phyloP scores from a whole-genome alignment of 2,888 invertebrate genomes.

The Lasioglossum lativentre region DNA sequence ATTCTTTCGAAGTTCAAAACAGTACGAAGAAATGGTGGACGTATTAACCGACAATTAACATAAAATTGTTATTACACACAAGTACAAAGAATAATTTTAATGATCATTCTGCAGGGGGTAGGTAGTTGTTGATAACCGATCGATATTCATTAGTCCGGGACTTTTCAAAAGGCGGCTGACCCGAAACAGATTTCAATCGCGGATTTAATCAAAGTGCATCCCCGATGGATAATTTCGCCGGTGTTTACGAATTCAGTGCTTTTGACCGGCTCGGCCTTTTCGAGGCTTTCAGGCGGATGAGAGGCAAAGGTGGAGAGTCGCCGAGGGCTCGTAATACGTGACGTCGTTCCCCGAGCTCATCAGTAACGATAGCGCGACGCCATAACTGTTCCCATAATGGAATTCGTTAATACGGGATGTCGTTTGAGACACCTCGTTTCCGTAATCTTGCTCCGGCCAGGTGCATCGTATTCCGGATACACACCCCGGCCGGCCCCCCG shows the following conservation, averaged over 20 bases:
- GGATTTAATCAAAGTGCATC: constrained; percentile 61
- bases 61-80: neutral
- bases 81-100: neutral
- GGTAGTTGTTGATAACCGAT: neutral
- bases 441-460: constrained; percentile 66
- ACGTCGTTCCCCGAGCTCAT: constrained; percentile 76
- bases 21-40: neutral
- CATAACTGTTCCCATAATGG: constrained; percentile 79
- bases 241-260: constrained; percentile 57
- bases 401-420: constrained; percentile 81
- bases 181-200: constrained; percentile 48
- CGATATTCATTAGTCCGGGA: neutral
- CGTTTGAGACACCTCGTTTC: constrained; percentile 73
- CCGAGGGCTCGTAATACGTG: constrained; percentile 68
- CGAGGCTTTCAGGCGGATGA: constrained; percentile 69
- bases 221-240: constrained; percentile 53
- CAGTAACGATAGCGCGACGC: constrained; percentile 75
- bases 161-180: neutral
- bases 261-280: constrained; percentile 41
- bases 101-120: neutral
- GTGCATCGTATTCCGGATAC: constrained; percentile 42
- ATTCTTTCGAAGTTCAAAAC: neutral
- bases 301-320: constrained; percentile 66
- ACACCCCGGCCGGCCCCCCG: constrained; percentile 23
- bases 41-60: neutral